These are phyloP conservation scores for Drosophila basisetae DNA, from an alignment of 2,888 invertebrate species.

Conservation along the genomic window DNA sequence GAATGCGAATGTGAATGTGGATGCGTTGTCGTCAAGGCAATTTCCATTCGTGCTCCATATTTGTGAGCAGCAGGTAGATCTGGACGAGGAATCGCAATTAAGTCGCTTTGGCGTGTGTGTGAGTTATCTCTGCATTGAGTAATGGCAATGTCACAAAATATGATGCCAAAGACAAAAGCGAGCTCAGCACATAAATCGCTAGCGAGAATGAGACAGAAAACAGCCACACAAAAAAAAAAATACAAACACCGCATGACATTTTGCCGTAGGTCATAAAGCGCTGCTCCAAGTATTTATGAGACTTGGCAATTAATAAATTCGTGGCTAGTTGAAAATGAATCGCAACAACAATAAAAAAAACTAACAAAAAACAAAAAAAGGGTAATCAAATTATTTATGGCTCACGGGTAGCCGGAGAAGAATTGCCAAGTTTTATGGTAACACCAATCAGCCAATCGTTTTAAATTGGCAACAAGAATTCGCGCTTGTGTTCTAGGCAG, in stretches of 20 bases:
- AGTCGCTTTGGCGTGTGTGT: slow-evolving; percentile 63
- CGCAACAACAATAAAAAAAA: slow-evolving; percentile 11
- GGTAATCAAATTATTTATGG: slow-evolving; percentile 63
- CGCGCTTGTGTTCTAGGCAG: slow-evolving; percentile 54
- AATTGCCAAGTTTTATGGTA: slow-evolving; percentile 45
- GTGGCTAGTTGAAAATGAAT: slow-evolving; percentile 73
- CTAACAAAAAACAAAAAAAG: slow-evolving; percentile 9
- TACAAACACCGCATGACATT: background rate
- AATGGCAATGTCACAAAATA: slow-evolving; percentile 77
- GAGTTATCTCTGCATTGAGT: slow-evolving; percentile 60
- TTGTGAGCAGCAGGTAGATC: slow-evolving; percentile 44
- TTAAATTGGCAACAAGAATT: slow-evolving; percentile 54
- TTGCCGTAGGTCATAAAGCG: slow-evolving; percentile 80
- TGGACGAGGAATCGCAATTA: slow-evolving; percentile 36
- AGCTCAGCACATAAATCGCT: slow-evolving; percentile 48
- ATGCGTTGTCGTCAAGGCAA: slow-evolving; percentile 39
- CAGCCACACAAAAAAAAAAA: slow-evolving; percentile 10
- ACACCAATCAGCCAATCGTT: slow-evolving; percentile 39
- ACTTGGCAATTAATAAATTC: slow-evolving; percentile 83
- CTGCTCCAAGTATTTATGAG: slow-evolving; percentile 70
- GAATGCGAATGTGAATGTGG: slow-evolving; percentile 27
- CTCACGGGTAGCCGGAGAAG: background rate
- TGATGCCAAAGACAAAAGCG: slow-evolving; percentile 59
- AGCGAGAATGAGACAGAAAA: slow-evolving; percentile 12
- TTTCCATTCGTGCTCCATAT: slow-evolving; percentile 31